A percentile compares a stretch with the other conserved stretches of the same genome.
Evolutionary conservation across 2,797 vertebrate genomes (phyloP).

Genomic region (Manis crassicaudata): DNA sequence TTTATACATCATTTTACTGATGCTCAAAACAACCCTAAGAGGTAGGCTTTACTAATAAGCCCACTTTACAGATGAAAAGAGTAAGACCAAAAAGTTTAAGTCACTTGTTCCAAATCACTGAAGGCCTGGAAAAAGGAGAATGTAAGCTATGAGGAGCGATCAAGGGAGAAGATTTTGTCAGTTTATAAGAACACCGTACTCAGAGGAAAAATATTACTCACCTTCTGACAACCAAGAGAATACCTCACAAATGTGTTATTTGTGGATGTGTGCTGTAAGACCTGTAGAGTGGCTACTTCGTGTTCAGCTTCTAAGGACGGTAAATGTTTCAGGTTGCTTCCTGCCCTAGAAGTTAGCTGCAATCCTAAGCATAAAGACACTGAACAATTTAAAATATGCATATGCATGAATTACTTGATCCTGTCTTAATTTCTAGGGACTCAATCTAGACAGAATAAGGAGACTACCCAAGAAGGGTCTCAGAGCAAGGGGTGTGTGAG

Average conservation of each 20-base stretch:
- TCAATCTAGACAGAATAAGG: background rate
- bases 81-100: background rate
- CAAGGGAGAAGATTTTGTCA: background rate
- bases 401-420: background rate
- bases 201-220: background rate
- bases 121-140: slow-evolving; percentile 20
- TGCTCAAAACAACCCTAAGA: background rate
- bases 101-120: background rate
- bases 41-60: background rate
- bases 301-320: background rate
- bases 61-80: background rate
- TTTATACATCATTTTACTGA: slow-evolving; percentile 37
- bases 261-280: background rate
- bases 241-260: background rate
- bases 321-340: background rate
- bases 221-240: background rate
- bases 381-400: background rate
- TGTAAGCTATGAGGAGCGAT: background rate
- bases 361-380: background rate
- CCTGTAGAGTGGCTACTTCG: background rate
- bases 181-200: background rate
- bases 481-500: background rate
- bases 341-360: background rate
- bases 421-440: slow-evolving; percentile 20
- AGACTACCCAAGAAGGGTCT: background rate